Conservation (phyloP, 2,888 invertebrate species). For the Tetranychus piercei region DNA sequence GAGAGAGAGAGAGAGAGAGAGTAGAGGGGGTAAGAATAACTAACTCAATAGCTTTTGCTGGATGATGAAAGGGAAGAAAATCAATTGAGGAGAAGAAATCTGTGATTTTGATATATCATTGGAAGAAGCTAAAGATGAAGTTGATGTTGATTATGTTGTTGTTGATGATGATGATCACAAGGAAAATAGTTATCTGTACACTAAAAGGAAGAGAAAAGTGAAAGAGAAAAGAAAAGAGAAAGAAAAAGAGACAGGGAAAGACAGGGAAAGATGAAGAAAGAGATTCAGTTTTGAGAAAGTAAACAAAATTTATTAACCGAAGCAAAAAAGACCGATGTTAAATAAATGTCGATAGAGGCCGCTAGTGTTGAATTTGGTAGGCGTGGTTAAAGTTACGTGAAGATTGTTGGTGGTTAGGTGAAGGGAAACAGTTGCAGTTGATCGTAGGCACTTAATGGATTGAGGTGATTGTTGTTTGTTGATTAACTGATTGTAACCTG, state of each 20-base stretch:
- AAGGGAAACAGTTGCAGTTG: background rate
- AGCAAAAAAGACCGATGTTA: background rate
- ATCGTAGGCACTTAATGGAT: conserved; percentile 1
- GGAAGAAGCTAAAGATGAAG: background rate
- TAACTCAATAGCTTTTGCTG: background rate
- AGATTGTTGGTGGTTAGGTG: too few species aligned
- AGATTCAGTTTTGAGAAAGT: background rate
- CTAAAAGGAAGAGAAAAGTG: background rate
- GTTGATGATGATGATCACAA: too few species aligned
- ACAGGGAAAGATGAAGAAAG: background rate
- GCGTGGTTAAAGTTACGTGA: background rate
- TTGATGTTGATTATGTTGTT: background rate
- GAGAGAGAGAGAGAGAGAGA: background rate
- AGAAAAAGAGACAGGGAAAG: background rate
- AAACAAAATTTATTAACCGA: background rate
- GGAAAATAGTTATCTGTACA: background rate
- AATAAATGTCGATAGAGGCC: background rate
- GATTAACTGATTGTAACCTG: background rate
- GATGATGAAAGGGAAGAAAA: background rate
- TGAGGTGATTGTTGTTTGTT: background rate
- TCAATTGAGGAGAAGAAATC: background rate
- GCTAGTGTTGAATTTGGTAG: background rate
- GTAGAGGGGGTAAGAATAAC: too few species aligned
- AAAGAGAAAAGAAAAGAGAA: background rate
- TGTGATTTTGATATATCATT: conserved; percentile 3